Base-by-base conservation (phyloP, 2,113 vertebrate genomes). In the Channa maculata region DNA sequence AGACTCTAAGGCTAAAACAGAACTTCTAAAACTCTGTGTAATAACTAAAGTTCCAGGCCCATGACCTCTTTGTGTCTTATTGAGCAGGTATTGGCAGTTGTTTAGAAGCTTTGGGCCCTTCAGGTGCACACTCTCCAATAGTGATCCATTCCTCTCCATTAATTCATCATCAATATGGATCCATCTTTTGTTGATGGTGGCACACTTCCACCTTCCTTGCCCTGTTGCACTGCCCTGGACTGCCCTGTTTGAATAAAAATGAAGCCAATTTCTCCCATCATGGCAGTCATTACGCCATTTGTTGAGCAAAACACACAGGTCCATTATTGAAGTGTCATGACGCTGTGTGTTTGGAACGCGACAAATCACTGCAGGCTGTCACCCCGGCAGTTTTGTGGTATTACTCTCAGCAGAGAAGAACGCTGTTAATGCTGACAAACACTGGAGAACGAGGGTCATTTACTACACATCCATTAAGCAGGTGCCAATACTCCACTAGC, bases 161-260 rank as follows among this genome's bases (percentile, higher is more conserved):
- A 90, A 91, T 81, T 84, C 52, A 39, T 89, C 80, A 87, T 87
- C 83, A 75, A 82, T 86, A 87, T 77, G 69, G 86, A 82, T 67
- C 84, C 93, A 75, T 96, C 94, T 95, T 95, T 94, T 95, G 78
- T 95, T 92, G 77, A 96, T 94, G 70, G 91, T 91, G 68, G 95
- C 94, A 90, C 94, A 80, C 94, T 95, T 79, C 90, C 93, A 72
- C 89, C 95, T 94, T 77, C 93, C 77, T 94, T 95, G 72, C 94
- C 95, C 95, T 92, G 90, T 86, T 95, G 92, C 90, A 90, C 94
- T 58, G 54, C 91, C 94, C 94, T 37, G 94, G 93, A 90, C 94
- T 94, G 85, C 94, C 94, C 77, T 92, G 71, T 94, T 95, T 96
- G 91, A 88, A 93, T 92, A 88, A 84, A 91, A 92, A 92, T 86